Conservation (phyloP, 2,113 vertebrate genomes). For the Petrocephalus zakoni region DNA sequence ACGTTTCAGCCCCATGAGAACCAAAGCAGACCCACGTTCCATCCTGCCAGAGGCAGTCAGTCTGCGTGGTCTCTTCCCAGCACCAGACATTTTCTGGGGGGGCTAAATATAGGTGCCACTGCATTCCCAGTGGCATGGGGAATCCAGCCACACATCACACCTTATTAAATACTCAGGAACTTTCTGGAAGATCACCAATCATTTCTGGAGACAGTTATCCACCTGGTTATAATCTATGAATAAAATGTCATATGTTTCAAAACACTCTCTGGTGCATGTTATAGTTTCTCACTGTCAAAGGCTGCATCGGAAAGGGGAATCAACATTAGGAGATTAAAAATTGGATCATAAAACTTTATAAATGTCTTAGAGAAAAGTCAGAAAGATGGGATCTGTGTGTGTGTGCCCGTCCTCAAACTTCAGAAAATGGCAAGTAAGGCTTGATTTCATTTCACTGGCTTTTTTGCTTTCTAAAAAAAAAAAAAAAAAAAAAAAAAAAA, state of each 20-base stretch:
- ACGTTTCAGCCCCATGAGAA: not conserved
- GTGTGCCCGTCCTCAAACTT: not conserved
- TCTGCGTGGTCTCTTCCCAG: not conserved
- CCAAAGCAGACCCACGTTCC: not conserved
- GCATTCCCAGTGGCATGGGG: not conserved
- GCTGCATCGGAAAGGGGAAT: not conserved
- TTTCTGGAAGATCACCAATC: not conserved
- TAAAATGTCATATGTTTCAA: not conserved
- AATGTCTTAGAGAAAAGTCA: not conserved
- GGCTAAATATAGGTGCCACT: conserved; percentile 15
- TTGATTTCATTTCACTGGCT: not conserved
- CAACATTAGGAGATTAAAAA: not conserved
- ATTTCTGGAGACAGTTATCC: not conserved
- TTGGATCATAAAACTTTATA: not conserved
- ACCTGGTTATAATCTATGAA: not conserved
- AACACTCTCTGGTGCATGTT: not conserved
- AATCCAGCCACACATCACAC: not conserved
- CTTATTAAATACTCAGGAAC: not conserved
- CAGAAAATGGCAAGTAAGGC: not conserved
- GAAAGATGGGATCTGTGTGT: too few relatives aligned
- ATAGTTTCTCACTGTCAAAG: not conserved
- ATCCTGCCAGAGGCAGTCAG: not conserved
- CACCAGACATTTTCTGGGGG: not conserved
- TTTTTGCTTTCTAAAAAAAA: not conserved
- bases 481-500: not conserved